phyloP scores from a whole-genome alignment of 2,113 vertebrate species.

The Tupaia chinensis region DNA sequence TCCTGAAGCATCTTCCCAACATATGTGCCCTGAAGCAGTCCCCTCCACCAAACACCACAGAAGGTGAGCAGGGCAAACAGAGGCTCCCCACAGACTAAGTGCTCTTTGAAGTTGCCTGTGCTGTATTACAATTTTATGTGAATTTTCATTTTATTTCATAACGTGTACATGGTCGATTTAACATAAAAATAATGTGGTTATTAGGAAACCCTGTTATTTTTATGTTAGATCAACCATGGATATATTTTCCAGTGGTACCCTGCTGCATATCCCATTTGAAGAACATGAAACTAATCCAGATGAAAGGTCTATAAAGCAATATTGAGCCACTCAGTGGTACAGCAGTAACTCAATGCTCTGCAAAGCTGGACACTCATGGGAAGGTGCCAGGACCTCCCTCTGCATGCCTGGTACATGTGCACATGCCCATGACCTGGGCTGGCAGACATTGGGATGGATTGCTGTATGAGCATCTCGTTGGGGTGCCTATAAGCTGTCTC shows the following conservation, averaged over 20 bases:
- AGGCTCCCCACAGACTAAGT: background rate
- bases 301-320: background rate
- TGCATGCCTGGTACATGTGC: too few species aligned
- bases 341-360: too few species aligned
- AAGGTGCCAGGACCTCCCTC: too few species aligned
- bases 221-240: slow-evolving; percentile 37
- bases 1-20: background rate
- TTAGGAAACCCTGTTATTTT: slow-evolving; percentile 37
- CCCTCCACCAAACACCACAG: background rate
- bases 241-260: background rate
- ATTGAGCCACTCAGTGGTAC: background rate
- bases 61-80: background rate
- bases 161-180: slow-evolving; percentile 26
- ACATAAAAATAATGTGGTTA: slow-evolving; percentile 44
- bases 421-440: too few species aligned
- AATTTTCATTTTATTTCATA: slow-evolving; percentile 46
- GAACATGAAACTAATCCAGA: background rate
- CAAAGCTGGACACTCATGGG: too few species aligned
- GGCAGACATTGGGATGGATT: too few species aligned
- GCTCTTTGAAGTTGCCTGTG: slow-evolving; percentile 17
- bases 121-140: slow-evolving; percentile 13
- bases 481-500: too few species aligned
- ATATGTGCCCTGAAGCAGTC: background rate
- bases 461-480: too few species aligned
- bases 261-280: background rate